phyloP scores from a whole-genome alignment of 2,888 invertebrate genomes.

The Coelinius sp. region DNA sequence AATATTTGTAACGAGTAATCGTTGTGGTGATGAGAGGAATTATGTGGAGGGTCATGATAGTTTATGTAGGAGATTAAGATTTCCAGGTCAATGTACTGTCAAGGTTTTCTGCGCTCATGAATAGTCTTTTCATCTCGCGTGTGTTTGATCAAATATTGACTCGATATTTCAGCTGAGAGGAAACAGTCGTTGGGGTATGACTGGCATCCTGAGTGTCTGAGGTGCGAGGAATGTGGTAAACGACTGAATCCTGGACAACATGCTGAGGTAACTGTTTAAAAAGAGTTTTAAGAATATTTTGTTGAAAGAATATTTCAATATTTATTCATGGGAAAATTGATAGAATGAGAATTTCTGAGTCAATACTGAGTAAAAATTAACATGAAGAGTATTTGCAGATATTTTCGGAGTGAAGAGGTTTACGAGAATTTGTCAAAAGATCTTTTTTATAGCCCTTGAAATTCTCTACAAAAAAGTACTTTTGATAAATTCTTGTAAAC shows the following conservation, averaged over 20 bases:
- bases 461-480: too few species aligned
- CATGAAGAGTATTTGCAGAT: too few species aligned
- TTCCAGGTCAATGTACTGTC: constrained; percentile 51
- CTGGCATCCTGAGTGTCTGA: constrained; percentile 88
- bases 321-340: too few species aligned
- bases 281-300: not conserved
- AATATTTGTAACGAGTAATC: not conserved
- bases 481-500: too few species aligned
- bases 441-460: too few species aligned
- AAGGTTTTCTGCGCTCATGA: constrained; percentile 47
- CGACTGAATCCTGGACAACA: constrained; percentile 87
- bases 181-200: constrained; percentile 89
- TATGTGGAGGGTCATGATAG: constrained; percentile 7
- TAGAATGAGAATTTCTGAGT: too few species aligned
- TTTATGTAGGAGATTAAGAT: constrained; percentile 2
- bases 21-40: not conserved
- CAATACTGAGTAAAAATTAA: too few species aligned
- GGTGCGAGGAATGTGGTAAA: constrained; percentile 87
- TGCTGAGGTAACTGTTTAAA: constrained; percentile 74
- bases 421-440: too few species aligned
- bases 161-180: constrained; percentile 78
- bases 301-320: not conserved
- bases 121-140: constrained; percentile 19
- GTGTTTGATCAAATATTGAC: not conserved
- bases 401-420: too few species aligned